These are phyloP conservation scores for Phainopepla nitens DNA, from an alignment of 2,113 vertebrate genomes.

Conservation along the genomic window DNA sequence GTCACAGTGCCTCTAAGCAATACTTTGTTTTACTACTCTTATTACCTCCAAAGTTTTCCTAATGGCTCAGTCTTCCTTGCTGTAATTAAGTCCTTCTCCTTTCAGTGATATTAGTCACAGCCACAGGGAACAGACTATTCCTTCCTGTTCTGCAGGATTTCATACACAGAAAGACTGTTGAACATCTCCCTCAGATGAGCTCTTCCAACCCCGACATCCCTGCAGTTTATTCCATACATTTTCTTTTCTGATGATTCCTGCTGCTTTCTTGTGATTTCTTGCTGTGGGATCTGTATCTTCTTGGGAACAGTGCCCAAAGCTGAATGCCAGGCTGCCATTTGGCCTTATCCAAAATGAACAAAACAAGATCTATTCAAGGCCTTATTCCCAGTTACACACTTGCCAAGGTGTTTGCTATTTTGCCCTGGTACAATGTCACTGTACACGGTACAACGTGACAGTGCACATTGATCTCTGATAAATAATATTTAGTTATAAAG, in stretches of 20 bases:
- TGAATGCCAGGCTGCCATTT: not conserved
- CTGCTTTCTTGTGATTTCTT: not conserved
- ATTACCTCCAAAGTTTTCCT: not conserved
- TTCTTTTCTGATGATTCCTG: not conserved
- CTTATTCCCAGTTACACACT: not conserved
- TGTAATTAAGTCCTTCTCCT: not conserved
- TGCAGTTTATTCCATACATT: not conserved
- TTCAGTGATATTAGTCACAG: not conserved
- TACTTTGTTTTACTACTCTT: not conserved
- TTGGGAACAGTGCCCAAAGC: not conserved
- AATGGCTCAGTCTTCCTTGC: not conserved
- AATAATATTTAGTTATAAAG: not conserved
- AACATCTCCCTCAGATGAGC: not conserved
- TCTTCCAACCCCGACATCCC: not conserved
- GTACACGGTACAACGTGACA: too few relatives aligned
- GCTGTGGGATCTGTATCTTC: not conserved
- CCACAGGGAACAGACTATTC: not conserved
- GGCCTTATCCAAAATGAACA: not conserved
- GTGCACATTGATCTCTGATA: not conserved
- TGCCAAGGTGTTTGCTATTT: not conserved
- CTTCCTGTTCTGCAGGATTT: not conserved
- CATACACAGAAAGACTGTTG: not conserved
- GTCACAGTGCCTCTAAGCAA: not conserved
- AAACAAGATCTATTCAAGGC: not conserved
- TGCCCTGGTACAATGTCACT: not conserved